A percentile compares a stretch with the other conserved stretches of the same genome.
Conservation (phyloP, 2,888 invertebrate species). For the Agrotis exclamationis region DNA sequence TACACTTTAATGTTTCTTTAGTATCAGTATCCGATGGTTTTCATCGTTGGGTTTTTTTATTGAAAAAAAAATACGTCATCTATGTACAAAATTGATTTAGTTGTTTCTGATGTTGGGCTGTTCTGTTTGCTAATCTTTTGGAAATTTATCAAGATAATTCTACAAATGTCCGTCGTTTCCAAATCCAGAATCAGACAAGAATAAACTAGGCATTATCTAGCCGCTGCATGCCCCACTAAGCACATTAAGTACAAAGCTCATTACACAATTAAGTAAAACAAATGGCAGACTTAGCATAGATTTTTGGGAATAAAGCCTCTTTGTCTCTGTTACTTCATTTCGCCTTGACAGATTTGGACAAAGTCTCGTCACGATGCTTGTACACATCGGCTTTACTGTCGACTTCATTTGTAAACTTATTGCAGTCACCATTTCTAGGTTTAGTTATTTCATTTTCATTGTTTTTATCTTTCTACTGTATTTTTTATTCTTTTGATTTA, state of each 20-base stretch:
- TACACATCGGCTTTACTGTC: constrained; percentile 47
- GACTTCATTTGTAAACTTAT: constrained; percentile 45
- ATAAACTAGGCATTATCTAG: constrained; percentile 12
- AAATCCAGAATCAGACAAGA: constrained; percentile 17
- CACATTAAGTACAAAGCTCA: constrained; percentile 23
- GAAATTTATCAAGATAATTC: background rate
- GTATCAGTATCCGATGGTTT: constrained; percentile 36
- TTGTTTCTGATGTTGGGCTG: background rate
- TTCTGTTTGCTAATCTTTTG: background rate
- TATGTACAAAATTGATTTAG: background rate
- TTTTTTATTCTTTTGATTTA: constrained; percentile 11
- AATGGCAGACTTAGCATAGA: constrained; percentile 55
- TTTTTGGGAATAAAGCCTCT: constrained; percentile 58
- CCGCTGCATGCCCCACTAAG: constrained; percentile 17
- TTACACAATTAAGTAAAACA: constrained; percentile 49
- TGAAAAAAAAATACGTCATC: constrained; percentile 9
- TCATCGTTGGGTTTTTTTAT: constrained; percentile 12
- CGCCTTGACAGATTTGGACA: constrained; percentile 61
- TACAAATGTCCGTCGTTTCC: background rate
- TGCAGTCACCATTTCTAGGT: constrained; percentile 36
- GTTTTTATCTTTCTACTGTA: constrained; percentile 40
- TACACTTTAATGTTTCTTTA: constrained; percentile 69
- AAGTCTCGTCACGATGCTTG: constrained; percentile 48
- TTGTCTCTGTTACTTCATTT: constrained; percentile 53
- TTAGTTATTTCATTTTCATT: constrained; percentile 40